phyloP scores from a whole-genome alignment of 2,113 vertebrate genomes.

The Ariopsis seemanni region DNA sequence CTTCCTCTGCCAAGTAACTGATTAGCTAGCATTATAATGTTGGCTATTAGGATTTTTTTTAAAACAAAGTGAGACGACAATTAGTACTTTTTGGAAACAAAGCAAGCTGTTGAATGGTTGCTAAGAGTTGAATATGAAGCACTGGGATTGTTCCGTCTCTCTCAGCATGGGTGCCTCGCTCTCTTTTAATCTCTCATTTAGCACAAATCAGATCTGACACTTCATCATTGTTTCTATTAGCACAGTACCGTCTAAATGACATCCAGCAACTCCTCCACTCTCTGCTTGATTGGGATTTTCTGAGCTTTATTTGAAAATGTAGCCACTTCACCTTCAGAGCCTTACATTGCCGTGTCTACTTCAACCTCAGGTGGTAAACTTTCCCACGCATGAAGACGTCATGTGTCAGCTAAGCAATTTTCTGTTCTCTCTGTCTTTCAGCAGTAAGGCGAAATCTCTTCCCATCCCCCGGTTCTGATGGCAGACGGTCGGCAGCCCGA shows the following conservation, averaged over 20 bases:
- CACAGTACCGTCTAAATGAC: not conserved
- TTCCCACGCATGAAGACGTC: not conserved
- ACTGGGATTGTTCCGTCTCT: not conserved
- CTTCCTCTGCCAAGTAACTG: not conserved
- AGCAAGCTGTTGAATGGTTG: not conserved
- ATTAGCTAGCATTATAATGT: not conserved
- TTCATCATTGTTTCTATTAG: conserved; percentile 6
- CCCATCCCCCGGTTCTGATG: conserved; percentile 74
- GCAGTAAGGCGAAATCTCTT: conserved; percentile 54
- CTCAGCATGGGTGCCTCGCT: not conserved
- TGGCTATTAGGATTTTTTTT: not conserved
- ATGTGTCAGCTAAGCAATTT: not conserved
- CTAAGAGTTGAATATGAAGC: not conserved
- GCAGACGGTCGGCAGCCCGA: conserved; percentile 92
- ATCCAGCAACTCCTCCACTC: not conserved
- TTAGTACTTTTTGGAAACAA: not conserved
- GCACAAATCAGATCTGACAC: conserved; percentile 1
- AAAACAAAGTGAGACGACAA: not conserved
- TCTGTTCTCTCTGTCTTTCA: not conserved
- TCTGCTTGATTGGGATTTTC: not conserved
- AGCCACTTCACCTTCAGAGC: not conserved
- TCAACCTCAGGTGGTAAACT: not conserved
- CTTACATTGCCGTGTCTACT: not conserved
- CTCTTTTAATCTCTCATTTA: not conserved
- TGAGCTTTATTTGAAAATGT: not conserved